phyloP scores from a whole-genome alignment of 2,113 vertebrate species.

The Rhadina sibilatrix region DNA sequence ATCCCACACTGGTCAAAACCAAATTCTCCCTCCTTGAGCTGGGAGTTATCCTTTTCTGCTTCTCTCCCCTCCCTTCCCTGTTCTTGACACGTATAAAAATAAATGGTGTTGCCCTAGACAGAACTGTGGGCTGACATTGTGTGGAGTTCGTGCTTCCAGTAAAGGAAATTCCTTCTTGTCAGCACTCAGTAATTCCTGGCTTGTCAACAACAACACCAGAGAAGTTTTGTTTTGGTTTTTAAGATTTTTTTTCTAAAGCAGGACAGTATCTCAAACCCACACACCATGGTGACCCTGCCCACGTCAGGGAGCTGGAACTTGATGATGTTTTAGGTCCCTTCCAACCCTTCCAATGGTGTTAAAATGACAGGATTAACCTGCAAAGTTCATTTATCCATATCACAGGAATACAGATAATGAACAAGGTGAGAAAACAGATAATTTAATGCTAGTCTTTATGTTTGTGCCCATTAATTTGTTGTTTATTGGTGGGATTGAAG shows the following conservation, averaged over 20 bases:
- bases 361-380: neutral
- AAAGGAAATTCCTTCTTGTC: neutral
- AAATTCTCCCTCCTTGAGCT: no score
- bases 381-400: neutral
- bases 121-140: no score
- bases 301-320: neutral
- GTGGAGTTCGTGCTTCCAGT: neutral
- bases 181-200: neutral
- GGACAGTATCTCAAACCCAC: neutral
- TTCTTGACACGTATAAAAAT: no score
- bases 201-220: neutral
- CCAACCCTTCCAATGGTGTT: neutral
- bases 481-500: neutral
- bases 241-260: neutral
- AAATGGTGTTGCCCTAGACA: no score
- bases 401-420: neutral
- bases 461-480: neutral
- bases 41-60: no score
- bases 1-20: no score
- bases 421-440: neutral
- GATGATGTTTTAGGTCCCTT: neutral
- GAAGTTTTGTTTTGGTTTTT: neutral
- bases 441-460: neutral
- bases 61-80: no score
- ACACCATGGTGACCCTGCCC: neutral